Percentiles rank a stretch among this genome's conserved stretches.
phyloP scores from a whole-genome alignment of 2,113 vertebrate species.

The Gymnorhina tibicen region DNA sequence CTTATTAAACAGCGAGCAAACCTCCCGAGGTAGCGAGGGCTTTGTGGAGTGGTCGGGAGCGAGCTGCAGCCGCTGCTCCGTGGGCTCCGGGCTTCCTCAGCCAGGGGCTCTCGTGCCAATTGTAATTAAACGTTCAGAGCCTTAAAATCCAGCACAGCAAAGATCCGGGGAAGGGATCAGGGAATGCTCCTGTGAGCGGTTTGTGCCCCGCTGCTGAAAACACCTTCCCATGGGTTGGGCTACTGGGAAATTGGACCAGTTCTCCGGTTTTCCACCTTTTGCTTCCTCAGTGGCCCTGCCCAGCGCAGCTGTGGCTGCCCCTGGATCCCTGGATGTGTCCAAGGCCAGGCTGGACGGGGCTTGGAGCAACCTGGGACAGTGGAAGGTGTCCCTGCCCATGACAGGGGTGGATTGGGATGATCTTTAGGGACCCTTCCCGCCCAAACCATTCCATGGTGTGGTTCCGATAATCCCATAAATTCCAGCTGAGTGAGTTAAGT shows the following conservation, averaged over 20 bases:
- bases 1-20: constrained; percentile 21
- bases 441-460: accelerated
- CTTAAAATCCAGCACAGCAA: neutral
- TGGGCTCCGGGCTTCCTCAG: neutral
- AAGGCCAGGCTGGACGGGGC: neutral
- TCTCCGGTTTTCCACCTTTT: neutral
- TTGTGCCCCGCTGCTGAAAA: accelerated
- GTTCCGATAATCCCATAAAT: neutral
- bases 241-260: neutral
- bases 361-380: neutral
- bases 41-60: neutral
- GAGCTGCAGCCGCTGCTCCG: neutral
- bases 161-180: accelerated
- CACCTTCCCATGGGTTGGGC: neutral
- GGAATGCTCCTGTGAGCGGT: neutral
- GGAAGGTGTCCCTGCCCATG: neutral
- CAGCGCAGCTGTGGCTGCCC: neutral
- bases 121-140: neutral
- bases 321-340: neutral
- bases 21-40: neutral
- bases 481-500: neutral
- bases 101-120: neutral
- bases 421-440: neutral
- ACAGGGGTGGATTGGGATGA: neutral
- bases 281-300: neutral